Conservation (phyloP, 2,797 vertebrate genomes). For the Smutsia temminckii region DNA sequence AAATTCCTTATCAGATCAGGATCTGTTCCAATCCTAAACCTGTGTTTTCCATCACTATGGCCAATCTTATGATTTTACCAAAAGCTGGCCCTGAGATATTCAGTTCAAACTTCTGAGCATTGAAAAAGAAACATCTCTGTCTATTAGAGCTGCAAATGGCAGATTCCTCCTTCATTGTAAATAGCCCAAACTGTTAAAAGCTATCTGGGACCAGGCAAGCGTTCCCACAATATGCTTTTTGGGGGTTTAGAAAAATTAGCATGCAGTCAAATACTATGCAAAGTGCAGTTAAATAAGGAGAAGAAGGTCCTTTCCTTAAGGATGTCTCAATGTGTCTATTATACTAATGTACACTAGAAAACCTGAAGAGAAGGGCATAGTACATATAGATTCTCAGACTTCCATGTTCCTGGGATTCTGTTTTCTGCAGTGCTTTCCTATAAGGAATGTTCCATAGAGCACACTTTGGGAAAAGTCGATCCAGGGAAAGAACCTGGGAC, state of each 20-base stretch:
- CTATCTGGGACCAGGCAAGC: rapidly evolving
- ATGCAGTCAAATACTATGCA: not conserved
- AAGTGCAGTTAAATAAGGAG: not conserved
- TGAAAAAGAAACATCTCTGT: not conserved
- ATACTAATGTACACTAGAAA: not conserved
- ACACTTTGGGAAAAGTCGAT: not conserved
- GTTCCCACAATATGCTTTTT: not conserved
- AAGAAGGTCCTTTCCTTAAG: not conserved
- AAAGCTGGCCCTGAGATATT: not conserved
- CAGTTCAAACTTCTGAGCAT: not conserved
- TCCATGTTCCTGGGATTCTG: not conserved
- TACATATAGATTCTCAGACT: not conserved
- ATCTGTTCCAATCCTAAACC: not conserved
- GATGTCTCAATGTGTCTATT: not conserved
- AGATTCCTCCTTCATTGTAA: not conserved
- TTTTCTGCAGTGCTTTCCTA: not conserved
- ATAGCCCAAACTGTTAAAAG: not conserved
- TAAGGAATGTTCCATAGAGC: not conserved
- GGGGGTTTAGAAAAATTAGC: not conserved
- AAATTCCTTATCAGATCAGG: not conserved
- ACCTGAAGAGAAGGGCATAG: not conserved
- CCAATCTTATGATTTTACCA: not conserved
- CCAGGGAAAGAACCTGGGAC: not conserved
- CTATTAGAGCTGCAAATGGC: not conserved
- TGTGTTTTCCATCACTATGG: not conserved